Evolutionary conservation across 92 coral and sea anemone genomes (phyloP).

Genomic region (Porites cylindrica): DNA sequence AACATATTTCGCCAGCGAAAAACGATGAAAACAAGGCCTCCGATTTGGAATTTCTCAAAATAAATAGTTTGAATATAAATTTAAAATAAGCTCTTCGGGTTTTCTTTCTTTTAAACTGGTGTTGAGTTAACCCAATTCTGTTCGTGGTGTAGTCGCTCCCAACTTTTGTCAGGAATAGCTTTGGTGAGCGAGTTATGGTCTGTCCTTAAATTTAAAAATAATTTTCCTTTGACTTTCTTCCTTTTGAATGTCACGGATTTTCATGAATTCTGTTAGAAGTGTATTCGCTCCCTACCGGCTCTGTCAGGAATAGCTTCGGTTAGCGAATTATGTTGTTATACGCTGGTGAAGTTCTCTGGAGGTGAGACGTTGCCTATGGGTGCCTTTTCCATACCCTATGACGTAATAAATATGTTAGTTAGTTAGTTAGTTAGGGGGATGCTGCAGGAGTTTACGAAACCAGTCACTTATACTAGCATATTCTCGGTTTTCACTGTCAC

Average conservation of each 20-base stretch:
- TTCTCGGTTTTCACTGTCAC: too few species aligned
- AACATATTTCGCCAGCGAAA: constrained; percentile 38
- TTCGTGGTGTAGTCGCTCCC: not conserved
- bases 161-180: not conserved
- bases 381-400: not conserved
- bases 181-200: not conserved
- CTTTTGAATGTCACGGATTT: too few species aligned
- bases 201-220: too few species aligned
- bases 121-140: not conserved
- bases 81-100: not conserved
- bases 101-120: not conserved
- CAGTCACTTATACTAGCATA: too few species aligned
- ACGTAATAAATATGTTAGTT: not conserved
- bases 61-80: not conserved
- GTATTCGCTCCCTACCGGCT: not conserved
- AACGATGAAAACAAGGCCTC: not conserved
- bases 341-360: constrained; percentile 3
- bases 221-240: too few species aligned
- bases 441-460: not conserved
- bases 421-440: not conserved
- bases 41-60: not conserved
- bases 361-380: not conserved
- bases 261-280: not conserved
- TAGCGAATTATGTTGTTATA: not conserved
- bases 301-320: not conserved